Conservation (phyloP, 2,888 invertebrate species). For the Kryphioiulus occultus region DNA sequence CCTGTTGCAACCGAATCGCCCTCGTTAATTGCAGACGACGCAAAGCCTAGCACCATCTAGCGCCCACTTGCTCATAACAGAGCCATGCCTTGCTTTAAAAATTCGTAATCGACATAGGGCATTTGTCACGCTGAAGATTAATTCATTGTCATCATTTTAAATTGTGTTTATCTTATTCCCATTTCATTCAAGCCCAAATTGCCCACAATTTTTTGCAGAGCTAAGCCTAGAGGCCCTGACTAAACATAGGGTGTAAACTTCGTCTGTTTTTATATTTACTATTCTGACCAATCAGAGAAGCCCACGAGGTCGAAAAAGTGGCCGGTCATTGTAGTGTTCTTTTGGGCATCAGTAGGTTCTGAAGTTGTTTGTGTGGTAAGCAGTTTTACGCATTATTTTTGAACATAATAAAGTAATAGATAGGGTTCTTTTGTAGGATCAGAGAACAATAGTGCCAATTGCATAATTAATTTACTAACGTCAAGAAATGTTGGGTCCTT, state of each 20-base stretch:
- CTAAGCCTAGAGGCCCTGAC: too few relatives aligned
- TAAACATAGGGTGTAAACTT: neutral
- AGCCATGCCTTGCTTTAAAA: too few relatives aligned
- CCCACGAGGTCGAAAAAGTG: constrained; percentile 42
- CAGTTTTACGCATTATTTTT: neutral
- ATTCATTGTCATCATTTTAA: too few relatives aligned
- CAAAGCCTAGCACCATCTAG: too few relatives aligned
- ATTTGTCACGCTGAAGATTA: too few relatives aligned
- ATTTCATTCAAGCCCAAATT: too few relatives aligned
- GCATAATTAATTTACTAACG: neutral
- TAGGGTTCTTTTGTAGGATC: neutral
- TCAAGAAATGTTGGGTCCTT: neutral
- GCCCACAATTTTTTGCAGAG: too few relatives aligned
- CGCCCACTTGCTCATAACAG: too few relatives aligned
- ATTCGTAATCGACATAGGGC: too few relatives aligned
- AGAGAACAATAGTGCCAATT: neutral
- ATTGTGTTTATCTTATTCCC: too few relatives aligned
- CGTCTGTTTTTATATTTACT: neutral
- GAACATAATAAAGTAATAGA: neutral
- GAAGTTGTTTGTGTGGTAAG: neutral
- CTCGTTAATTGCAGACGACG: too few relatives aligned
- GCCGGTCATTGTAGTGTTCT: neutral
- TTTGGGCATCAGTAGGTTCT: neutral
- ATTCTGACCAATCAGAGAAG: constrained; percentile 44
- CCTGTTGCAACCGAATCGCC: too few relatives aligned